Evolutionary conservation across 2,888 invertebrate species (phyloP).

Genomic region (Calliopum simillimum): DNA sequence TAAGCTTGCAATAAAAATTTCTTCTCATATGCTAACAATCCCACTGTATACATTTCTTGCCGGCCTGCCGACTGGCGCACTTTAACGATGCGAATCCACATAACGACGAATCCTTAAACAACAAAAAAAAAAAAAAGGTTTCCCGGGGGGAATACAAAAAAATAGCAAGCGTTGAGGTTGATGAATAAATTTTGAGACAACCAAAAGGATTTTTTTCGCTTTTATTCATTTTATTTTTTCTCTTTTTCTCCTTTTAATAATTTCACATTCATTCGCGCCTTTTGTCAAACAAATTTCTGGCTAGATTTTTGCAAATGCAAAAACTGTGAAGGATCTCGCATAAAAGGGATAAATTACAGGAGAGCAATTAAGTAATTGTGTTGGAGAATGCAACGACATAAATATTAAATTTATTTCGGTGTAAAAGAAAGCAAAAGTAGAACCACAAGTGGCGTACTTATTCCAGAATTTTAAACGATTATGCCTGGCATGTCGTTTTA

Average conservation of each 20-base stretch:
- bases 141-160: constrained; percentile 15
- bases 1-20: too few relatives aligned
- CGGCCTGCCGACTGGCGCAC: not conserved
- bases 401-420: not conserved
- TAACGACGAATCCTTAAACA: constrained; percentile 2
- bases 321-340: not conserved
- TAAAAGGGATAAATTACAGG: constrained; percentile 46
- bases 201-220: constrained; percentile 22
- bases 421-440: not conserved
- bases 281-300: constrained; percentile 11
- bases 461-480: constrained; percentile 20
- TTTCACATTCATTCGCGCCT: constrained; percentile 19
- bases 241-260: not conserved
- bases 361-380: constrained; percentile 61
- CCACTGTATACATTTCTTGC: too few relatives aligned
- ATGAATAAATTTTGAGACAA: constrained; percentile 46
- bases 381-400: constrained; percentile 4
- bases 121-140: not conserved
- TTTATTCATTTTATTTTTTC: constrained; percentile 4
- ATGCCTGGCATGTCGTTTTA: not conserved
- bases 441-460: constrained; percentile 6
- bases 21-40: too few relatives aligned
- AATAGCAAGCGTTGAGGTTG: constrained; percentile 43
- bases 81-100: constrained; percentile 1
- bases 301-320: constrained; percentile 20